phyloP scores from a whole-genome alignment of 2,888 invertebrate species.

The Andrena bucephala region DNA sequence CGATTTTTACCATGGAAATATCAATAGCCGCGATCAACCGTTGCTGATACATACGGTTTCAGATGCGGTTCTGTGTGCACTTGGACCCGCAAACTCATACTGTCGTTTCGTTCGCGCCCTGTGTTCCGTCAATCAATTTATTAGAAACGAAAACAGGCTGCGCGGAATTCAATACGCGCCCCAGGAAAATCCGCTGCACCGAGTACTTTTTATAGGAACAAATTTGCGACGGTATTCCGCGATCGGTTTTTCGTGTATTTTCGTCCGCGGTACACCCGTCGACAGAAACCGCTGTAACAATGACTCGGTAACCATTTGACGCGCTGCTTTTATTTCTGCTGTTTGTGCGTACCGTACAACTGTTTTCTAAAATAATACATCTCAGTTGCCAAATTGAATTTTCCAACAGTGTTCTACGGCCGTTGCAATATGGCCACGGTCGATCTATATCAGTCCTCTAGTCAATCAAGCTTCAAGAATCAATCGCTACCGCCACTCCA shows the following conservation, averaged over 20 bases:
- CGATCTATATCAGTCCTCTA: constrained; percentile 35
- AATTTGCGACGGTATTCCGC: constrained; percentile 35
- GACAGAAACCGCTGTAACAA: constrained; percentile 4
- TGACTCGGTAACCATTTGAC: constrained; percentile 23
- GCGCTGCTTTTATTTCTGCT: constrained; percentile 22
- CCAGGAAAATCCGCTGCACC: constrained; percentile 15
- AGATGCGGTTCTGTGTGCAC: constrained; percentile 27
- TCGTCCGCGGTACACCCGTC: not conserved
- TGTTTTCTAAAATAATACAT: constrained; percentile 15
- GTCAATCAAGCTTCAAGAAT: constrained; percentile 38
- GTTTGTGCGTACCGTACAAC: not conserved
- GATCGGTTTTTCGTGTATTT: constrained; percentile 30
- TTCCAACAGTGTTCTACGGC: too few relatives aligned
- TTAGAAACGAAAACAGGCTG: constrained; percentile 37
- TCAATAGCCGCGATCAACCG: constrained; percentile 27
- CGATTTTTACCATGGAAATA: constrained; percentile 38
- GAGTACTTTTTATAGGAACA: constrained; percentile 12
- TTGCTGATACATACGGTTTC: constrained; percentile 26
- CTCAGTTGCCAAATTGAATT: too few relatives aligned
- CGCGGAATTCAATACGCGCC: constrained; percentile 38
- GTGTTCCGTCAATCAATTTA: constrained; percentile 50
- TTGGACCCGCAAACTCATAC: constrained; percentile 2
- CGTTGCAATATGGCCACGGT: not conserved
- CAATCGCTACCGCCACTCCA: constrained; percentile 40
- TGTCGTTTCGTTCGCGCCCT: constrained; percentile 2